phyloP scores from a whole-genome alignment of 2,888 invertebrate genomes.

The Platynereis dumerilii region DNA sequence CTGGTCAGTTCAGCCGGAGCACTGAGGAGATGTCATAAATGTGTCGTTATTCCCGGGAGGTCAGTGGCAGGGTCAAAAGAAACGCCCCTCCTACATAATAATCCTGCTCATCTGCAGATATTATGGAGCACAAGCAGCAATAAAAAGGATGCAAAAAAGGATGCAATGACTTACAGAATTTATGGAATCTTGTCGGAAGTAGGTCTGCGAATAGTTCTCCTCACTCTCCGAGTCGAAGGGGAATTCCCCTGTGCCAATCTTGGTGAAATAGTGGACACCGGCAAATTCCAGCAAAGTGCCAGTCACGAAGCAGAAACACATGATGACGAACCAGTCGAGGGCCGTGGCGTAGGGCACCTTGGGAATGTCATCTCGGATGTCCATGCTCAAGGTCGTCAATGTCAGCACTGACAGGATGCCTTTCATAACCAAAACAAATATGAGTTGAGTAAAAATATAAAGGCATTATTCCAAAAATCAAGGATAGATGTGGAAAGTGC shows the following conservation, averaged over 20 bases:
- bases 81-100: neutral
- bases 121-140: too few relatives aligned
- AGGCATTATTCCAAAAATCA: too few relatives aligned
- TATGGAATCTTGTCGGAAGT: too few relatives aligned
- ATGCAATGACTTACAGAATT: too few relatives aligned
- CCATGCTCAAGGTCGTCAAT: conserved; percentile 73
- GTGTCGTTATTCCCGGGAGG: neutral
- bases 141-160: too few relatives aligned
- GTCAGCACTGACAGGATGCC: conserved; percentile 93
- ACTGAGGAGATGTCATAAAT: neutral
- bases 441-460: too few relatives aligned
- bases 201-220: conserved; percentile 1
- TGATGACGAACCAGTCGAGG: conserved; percentile 59
- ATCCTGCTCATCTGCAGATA: neutral
- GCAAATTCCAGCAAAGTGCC: conserved; percentile 60
- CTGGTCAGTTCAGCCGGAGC: too few relatives aligned
- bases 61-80: neutral
- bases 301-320: conserved; percentile 52
- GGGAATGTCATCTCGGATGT: conserved; percentile 59
- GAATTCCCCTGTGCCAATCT: conserved; percentile 53
- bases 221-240: conserved; percentile 23
- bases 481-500: too few relatives aligned
- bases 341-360: conserved; percentile 60
- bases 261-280: conserved; percentile 61
- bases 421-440: too few relatives aligned